Evolutionary conservation across 2,888 invertebrate species (phyloP).

Genomic region (Lathronympha strigana): DNA sequence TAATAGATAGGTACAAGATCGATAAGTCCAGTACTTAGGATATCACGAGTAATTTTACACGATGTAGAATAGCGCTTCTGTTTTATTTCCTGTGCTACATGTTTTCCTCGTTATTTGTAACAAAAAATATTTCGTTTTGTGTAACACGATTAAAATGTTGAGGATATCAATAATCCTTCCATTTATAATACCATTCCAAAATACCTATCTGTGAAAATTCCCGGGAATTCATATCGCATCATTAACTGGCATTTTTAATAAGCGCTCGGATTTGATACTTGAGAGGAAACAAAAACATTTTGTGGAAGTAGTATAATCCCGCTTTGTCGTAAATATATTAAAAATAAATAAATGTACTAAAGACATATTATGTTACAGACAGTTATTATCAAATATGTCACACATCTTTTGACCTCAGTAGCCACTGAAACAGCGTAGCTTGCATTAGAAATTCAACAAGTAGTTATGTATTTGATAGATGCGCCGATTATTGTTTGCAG

Average conservation of each 20-base stretch:
- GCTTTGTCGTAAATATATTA: not conserved
- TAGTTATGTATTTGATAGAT: too few species aligned
- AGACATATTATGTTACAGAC: too few species aligned
- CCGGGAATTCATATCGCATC: constrained; percentile 17
- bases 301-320: not conserved
- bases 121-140: not conserved
- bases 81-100: not conserved
- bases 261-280: constrained; percentile 32
- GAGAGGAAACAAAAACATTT: constrained; percentile 6
- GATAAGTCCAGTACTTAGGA: too few species aligned
- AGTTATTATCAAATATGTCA: too few species aligned
- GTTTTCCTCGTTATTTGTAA: not conserved
- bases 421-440: too few species aligned
- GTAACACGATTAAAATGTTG: not conserved
- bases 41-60: too few species aligned
- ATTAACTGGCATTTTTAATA: constrained; percentile 39
- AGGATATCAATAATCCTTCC: constrained; percentile 21
- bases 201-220: not conserved
- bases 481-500: too few species aligned
- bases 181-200: constrained; percentile 12
- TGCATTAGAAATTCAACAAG: too few species aligned
- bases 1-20: too few species aligned
- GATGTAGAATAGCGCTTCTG: too few species aligned
- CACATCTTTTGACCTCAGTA: too few species aligned
- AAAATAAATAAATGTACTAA: constrained; percentile 1